phyloP scores from a whole-genome alignment of 2,888 invertebrate genomes.

The Lasioglossum morio region DNA sequence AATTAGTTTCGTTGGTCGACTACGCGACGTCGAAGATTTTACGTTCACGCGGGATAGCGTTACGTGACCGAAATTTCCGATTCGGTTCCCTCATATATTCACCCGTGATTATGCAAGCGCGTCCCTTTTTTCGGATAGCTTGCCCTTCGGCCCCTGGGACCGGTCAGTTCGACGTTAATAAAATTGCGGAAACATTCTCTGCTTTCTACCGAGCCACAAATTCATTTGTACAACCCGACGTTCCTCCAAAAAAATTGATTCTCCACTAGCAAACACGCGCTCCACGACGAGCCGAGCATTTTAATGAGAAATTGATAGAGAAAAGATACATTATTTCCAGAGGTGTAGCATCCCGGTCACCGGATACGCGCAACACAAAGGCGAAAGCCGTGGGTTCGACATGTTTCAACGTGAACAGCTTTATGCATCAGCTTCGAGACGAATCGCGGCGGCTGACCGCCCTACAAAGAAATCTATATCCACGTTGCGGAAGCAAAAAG shows the following conservation, averaged over 20 bases:
- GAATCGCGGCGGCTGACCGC: conserved; percentile 63
- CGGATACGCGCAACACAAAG: conserved; percentile 30
- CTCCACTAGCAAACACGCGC: not conserved
- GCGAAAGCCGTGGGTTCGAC: conserved; percentile 4
- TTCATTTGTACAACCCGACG: not conserved
- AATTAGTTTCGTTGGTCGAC: conserved; percentile 64
- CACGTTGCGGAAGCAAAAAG: conserved; percentile 62
- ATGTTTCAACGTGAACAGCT: conserved; percentile 50
- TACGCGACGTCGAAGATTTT: conserved; percentile 56
- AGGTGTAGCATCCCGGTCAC: not conserved
- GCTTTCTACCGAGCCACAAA: not conserved
- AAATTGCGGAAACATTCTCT: not conserved
- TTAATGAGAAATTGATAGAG: conserved; percentile 32
- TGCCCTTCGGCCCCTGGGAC: not conserved
- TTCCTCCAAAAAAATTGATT: not conserved
- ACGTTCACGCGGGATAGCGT: conserved; percentile 54
- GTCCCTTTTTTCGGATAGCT: conserved; percentile 38
- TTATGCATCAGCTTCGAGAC: conserved; percentile 59
- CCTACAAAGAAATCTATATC: conserved; percentile 69
- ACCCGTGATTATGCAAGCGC: conserved; percentile 53
- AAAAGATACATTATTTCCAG: conserved; percentile 21
- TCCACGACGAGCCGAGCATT: not conserved
- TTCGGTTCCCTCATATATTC: conserved; percentile 59
- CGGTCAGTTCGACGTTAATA: not conserved
- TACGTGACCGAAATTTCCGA: conserved; percentile 72